A percentile compares a stretch with the other conserved stretches of the same genome.
Evolutionary conservation across 2,113 vertebrate genomes (phyloP).

Genomic region (Gopherus evgoodei): DNA sequence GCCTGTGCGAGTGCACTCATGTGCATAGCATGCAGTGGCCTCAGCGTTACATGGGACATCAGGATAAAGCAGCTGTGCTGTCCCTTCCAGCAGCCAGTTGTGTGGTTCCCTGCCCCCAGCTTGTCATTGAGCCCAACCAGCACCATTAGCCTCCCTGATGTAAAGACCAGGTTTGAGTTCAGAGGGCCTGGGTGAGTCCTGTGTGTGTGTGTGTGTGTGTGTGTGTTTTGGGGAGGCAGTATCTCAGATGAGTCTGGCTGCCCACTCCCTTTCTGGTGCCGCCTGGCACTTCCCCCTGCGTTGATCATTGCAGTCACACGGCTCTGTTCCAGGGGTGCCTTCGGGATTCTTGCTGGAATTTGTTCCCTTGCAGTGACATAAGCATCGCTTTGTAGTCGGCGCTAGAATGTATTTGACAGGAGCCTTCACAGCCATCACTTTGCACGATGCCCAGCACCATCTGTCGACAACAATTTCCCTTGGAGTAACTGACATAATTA

Average conservation of each 20-base stretch:
- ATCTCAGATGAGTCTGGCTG: background rate
- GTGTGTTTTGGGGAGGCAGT: background rate
- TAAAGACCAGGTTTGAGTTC: background rate
- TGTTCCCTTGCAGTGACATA: accelerated
- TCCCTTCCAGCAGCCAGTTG: too few relatives aligned
- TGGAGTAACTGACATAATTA: background rate
- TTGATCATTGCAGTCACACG: accelerated
- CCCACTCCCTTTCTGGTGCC: accelerated
- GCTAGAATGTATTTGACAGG: accelerated
- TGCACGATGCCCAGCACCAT: accelerated
- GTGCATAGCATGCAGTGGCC: too few relatives aligned
- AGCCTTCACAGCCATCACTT: accelerated
- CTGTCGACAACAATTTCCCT: accelerated
- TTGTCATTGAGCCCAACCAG: too few relatives aligned
- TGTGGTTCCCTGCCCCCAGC: too few relatives aligned
- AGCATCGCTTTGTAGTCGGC: accelerated
- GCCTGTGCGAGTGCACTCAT: too few relatives aligned
- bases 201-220: too few relatives aligned
- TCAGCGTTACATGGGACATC: too few relatives aligned
- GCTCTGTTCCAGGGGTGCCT: accelerated
- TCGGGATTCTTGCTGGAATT: background rate
- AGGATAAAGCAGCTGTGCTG: too few relatives aligned
- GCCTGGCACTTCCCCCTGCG: accelerated
- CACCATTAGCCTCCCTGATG: too few relatives aligned
- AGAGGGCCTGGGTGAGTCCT: too few relatives aligned